Evolutionary conservation across 2,113 vertebrate species (phyloP).

Genomic region (Odontesthes bonariensis): DNA sequence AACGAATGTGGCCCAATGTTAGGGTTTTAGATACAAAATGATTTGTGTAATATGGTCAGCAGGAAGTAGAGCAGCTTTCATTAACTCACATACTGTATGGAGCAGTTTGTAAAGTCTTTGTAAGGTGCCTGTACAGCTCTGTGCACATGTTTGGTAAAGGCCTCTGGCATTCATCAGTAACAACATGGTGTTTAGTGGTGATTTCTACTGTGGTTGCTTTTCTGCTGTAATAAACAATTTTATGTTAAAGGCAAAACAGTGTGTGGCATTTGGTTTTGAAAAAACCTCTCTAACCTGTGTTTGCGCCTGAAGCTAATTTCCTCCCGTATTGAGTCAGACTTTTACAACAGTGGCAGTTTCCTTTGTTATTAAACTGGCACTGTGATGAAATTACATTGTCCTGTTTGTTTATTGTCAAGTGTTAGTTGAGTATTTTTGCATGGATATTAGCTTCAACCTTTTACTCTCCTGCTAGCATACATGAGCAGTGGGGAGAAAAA

Average conservation of each 20-base stretch:
- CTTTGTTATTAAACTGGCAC: constrained; percentile 56
- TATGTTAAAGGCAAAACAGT: constrained; percentile 34
- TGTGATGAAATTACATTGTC: constrained; percentile 54
- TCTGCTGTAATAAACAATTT: constrained; percentile 31
- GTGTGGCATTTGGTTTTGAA: constrained; percentile 48
- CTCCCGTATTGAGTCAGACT: constrained; percentile 33
- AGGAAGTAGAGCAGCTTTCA: not conserved
- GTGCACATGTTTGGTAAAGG: constrained; percentile 7
- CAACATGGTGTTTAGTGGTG: constrained; percentile 13
- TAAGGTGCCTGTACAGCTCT: constrained; percentile 1
- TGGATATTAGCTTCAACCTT: constrained; percentile 43
- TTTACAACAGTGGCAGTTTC: constrained; percentile 39
- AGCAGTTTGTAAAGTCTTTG: not conserved
- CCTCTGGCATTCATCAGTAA: constrained; percentile 14
- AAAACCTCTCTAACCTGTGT: constrained; percentile 47
- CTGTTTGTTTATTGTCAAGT: constrained; percentile 45
- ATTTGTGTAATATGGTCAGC: not conserved
- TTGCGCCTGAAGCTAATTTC: constrained; percentile 63
- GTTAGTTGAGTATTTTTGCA: constrained; percentile 43
- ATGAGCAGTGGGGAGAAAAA: constrained; percentile 7
- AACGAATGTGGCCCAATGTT: too few relatives aligned
- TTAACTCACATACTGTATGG: not conserved
- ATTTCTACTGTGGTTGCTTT: constrained; percentile 12
- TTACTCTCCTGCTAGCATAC: constrained; percentile 10
- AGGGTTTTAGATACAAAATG: too few relatives aligned